Evolutionary conservation across 2,888 invertebrate genomes (phyloP), one percentile per base, ranked within the genome.

Genomic region (Alloplasta piceator): DNA sequence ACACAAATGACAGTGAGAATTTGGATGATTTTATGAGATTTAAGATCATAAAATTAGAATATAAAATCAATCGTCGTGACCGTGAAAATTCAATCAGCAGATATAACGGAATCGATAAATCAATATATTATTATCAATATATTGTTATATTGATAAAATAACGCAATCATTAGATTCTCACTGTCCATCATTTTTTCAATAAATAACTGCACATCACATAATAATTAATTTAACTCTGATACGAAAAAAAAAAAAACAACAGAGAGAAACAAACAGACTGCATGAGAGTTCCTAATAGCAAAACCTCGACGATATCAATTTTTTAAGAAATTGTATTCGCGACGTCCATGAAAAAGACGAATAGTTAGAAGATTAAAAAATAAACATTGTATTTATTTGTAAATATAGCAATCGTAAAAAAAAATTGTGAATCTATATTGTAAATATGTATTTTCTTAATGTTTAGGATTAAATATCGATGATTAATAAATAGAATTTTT

Each of bases 301-400:
- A 78, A 36, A 84, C 74, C 77, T 84, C 75, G 43, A 26, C 82
- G 83, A 72, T 9, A 66, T 26, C 26, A 26, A 26, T 26, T 26
- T 26, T 2, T 26, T 3, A 26, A 26, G 1, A 26, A 26, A 26
- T 26, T 26, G 26, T 26, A 73, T 78, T 84, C 83, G 82, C 78
- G 83, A 71, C 60, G 71, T 52, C 36, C 61, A 60, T 41, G 61
- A 77, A 75, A 68, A 77, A 70, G 63, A 80, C 77, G 74, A 74
- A 41, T 56, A 26, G 12, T 43, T 38, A 50, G 14, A 72, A n/a
- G 58, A 77, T 6, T 5, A 46, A 48, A 56, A 46, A 70, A 68
- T n/a, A 86, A 78, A 86, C 78, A 70, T 84, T 90, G 89, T 92
- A 91, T 91, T 92, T 91, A 91, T 91, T 91, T 91, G 90, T 90